phyloP scores from a whole-genome alignment of 2,888 invertebrate species.

The Mimas tiliae region DNA sequence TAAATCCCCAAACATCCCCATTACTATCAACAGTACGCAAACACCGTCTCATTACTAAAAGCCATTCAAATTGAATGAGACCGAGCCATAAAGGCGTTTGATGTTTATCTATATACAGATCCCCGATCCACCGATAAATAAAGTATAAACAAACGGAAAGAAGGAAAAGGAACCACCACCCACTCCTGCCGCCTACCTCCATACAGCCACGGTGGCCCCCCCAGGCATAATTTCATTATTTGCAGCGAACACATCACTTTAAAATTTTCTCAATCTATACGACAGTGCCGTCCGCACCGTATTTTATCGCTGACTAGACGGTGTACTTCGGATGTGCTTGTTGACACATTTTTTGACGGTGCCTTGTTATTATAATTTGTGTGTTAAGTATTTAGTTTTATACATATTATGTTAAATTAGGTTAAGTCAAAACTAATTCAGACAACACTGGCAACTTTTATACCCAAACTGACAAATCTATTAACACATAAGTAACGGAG shows the following conservation, averaged over 20 bases:
- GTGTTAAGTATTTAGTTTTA: not conserved
- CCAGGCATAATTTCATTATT: constrained; percentile 71
- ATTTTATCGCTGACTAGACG: constrained; percentile 17
- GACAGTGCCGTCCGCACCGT: constrained; percentile 32
- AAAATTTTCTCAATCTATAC: constrained; percentile 61
- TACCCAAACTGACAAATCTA: too few species aligned
- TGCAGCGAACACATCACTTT: constrained; percentile 59
- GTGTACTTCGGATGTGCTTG: not conserved
- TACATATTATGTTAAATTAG: not conserved
- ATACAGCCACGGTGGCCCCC: constrained; percentile 35
- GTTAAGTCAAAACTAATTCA: too few species aligned
- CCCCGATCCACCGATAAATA: constrained; percentile 75
- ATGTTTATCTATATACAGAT: constrained; percentile 72
- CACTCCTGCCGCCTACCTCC: constrained; percentile 34
- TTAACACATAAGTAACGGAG: too few species aligned
- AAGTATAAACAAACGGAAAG: constrained; percentile 73
- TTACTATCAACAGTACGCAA: constrained; percentile 1
- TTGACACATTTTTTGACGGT: not conserved
- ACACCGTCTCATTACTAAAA: constrained; percentile 52
- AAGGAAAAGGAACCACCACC: constrained; percentile 54
- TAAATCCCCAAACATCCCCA: not conserved
- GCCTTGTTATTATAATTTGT: constrained; percentile 30
- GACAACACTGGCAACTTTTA: too few species aligned
- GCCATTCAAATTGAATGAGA: constrained; percentile 69
- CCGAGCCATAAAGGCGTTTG: constrained; percentile 64